A percentile compares a stretch with the other conserved stretches of the same genome.
phyloP scores from a whole-genome alignment of 2,797 vertebrate genomes.

The Pelobates cultripes region DNA sequence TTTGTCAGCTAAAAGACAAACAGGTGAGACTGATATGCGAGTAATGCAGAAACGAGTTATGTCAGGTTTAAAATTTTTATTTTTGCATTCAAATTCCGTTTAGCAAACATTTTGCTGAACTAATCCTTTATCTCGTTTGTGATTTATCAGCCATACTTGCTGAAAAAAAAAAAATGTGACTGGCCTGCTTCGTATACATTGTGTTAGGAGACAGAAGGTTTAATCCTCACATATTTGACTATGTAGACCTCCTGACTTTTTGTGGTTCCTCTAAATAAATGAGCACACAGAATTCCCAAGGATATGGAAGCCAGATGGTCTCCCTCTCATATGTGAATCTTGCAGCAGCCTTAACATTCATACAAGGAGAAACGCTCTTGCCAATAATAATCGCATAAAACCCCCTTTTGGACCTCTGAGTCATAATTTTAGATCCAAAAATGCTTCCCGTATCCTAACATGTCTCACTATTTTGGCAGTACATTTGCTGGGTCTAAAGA shows the following conservation, averaged over 20 bases:
- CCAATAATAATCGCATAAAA: conserved; percentile 45
- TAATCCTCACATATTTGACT: conserved; percentile 17
- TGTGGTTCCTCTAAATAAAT: conserved; percentile 34
- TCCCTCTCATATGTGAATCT: conserved; percentile 46
- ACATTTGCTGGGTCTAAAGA: conserved; percentile 50
- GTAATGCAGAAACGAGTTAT: no score
- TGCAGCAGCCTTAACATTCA: conserved; percentile 38
- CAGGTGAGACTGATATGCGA: no score
- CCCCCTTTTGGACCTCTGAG: conserved; percentile 41
- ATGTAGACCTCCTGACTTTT: conserved; percentile 25
- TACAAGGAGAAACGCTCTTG: conserved; percentile 41
- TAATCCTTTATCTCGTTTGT: no score
- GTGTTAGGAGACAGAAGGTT: neutral
- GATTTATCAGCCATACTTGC: no score
- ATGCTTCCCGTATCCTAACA: conserved; percentile 39
- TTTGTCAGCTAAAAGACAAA: no score
- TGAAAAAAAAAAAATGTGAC: no score
- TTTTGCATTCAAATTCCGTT: no score
- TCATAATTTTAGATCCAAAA: conserved; percentile 48
- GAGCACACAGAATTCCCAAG: conserved; percentile 45
- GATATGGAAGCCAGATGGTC: conserved; percentile 51
- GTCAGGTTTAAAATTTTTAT: no score
- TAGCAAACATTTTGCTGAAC: no score
- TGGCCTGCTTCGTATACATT: no score
- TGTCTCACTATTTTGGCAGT: conserved; percentile 45